Percentiles rank a stretch among this genome's conserved stretches.
Evolutionary conservation across 2,888 invertebrate genomes (phyloP).

Genomic region (Ctenicera cuprea): DNA sequence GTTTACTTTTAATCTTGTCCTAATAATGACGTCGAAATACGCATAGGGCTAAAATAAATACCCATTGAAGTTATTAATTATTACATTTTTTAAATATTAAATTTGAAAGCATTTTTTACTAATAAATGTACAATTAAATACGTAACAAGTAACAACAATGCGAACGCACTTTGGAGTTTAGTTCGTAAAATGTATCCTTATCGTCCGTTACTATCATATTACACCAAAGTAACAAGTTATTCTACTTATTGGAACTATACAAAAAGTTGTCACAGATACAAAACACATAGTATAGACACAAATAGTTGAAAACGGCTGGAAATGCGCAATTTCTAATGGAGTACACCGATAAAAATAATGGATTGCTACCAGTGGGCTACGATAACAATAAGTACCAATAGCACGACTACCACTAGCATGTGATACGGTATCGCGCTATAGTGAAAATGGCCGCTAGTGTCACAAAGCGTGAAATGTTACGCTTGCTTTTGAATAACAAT

Average conservation of each 20-base stretch:
- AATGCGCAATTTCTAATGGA: constrained; percentile 51
- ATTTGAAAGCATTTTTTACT: too few relatives aligned
- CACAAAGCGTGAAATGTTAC: constrained; percentile 71
- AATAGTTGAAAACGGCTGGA: constrained; percentile 32
- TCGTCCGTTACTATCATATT: constrained; percentile 15
- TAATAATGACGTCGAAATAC: too few relatives aligned
- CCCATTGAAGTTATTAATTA: too few relatives aligned
- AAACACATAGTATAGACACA: constrained; percentile 28
- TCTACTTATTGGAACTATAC: constrained; percentile 53
- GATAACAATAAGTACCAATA: constrained; percentile 56
- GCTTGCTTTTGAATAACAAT: constrained; percentile 70
- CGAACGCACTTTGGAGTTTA: not conserved
- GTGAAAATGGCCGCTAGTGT: constrained; percentile 69
- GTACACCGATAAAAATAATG: constrained; percentile 48
- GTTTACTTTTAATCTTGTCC: too few relatives aligned
- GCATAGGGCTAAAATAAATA: too few relatives aligned
- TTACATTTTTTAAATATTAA: too few relatives aligned
- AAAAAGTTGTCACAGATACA: constrained; percentile 43
- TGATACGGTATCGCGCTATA: constrained; percentile 61
- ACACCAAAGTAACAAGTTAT: constrained; percentile 50
- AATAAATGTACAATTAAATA: too few relatives aligned
- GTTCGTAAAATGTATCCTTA: constrained; percentile 3
- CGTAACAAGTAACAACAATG: too few relatives aligned
- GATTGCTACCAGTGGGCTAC: constrained; percentile 49
- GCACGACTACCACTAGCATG: constrained; percentile 55